Evolutionary conservation across 2,797 vertebrate species (phyloP), one percentile per base, ranked within the genome.

Genomic region (Epinephelus awoara): DNA sequence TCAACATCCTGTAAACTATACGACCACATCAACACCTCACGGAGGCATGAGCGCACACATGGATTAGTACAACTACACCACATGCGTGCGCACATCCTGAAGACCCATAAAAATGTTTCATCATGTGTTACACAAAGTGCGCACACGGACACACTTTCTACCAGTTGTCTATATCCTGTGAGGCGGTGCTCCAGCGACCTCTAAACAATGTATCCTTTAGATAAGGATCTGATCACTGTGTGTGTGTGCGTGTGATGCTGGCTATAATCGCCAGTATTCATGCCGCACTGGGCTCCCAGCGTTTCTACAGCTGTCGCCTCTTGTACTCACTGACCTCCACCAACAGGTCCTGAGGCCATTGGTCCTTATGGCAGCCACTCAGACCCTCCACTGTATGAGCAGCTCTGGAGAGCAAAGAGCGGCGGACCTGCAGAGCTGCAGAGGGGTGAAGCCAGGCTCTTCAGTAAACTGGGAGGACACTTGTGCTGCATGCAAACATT

Each of bases 201-300:
- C 88, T 76, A 85, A 94, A 96, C 95, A 95, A 93, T 93, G 89
- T 92, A 83, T 93, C 87, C 90, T 90, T 92, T 91, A 93, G 93
- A 94, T 93, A 93, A 92, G 65, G 84, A 93, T 92, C 92, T 91
- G 92, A 92, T 93, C 29, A 89, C 91, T 83, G 61, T 83, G 88
- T 87, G 88, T 87, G 89, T 79, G 69, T 65, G 80, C 10, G 67
- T 80, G 78, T 23, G 64, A 85, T 84, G 80, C 71, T 72, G 77
- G 84, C 81, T 82, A 90, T 91, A 93, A 93, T 92, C 84, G 70
- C 66, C 82, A 82, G 91, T 89, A 92, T 94, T 94, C 93, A 94
- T 92, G 79, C 82, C 77, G 85, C 84, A 87, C 79, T 40, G 70
- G 86, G 87, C 91, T 93, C 88, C 85, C 89, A 90, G 90, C 87